Conservation (phyloP, 2,888 invertebrate species). For the Serrognathus titanus region DNA sequence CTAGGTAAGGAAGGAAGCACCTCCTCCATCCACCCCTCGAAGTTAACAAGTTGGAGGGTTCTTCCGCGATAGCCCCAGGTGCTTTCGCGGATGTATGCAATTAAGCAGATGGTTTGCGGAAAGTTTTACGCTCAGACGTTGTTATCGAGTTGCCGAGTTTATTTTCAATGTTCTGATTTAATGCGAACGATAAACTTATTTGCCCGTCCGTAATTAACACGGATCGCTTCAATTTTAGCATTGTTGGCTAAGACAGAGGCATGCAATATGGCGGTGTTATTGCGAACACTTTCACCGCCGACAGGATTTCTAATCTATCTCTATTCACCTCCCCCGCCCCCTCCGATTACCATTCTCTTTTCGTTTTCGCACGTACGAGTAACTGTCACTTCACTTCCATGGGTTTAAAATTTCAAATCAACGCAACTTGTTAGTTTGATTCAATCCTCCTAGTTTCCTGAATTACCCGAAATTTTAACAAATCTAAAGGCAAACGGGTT, state of each 20-base stretch:
- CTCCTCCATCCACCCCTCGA: too few relatives aligned
- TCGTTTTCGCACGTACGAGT: conserved; percentile 28
- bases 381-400: too few relatives aligned
- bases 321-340: conserved; percentile 24
- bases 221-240: neutral
- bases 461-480: too few relatives aligned
- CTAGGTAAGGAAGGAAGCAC: conserved; percentile 48
- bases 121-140: neutral
- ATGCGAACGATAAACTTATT: neutral
- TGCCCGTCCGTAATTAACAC: neutral
- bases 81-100: neutral
- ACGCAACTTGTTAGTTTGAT: too few relatives aligned
- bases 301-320: conserved; percentile 36
- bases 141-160: neutral
- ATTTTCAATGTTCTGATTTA: neutral
- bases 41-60: too few relatives aligned
- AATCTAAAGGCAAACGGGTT: too few relatives aligned
- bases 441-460: too few relatives aligned
- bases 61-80: neutral
- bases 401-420: too few relatives aligned
- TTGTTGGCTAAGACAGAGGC: conserved; percentile 10
- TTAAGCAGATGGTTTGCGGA: conserved; percentile 15
- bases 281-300: conserved; percentile 40
- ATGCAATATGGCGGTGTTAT: conserved; percentile 35
- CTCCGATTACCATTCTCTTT: conserved; percentile 28